phyloP scores from a whole-genome alignment of 2,113 vertebrate species.

The Pachyramphus minor region DNA sequence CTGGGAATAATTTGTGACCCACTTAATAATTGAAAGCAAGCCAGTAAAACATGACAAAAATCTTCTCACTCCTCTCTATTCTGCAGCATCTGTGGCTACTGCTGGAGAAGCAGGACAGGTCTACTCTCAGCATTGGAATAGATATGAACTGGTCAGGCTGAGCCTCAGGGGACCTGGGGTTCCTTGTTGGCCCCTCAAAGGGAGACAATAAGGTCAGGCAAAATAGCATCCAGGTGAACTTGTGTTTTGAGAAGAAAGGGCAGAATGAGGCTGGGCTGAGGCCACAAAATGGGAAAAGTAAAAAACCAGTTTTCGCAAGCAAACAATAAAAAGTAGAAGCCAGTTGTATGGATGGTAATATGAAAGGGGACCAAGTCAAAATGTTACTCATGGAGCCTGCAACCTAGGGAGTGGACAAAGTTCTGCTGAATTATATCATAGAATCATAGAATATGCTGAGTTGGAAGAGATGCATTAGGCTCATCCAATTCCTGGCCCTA shows the following conservation, averaged over 20 bases:
- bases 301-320: not conserved
- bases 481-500: not conserved
- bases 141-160: not conserved
- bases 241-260: not conserved
- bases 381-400: not conserved
- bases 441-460: not conserved
- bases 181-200: not conserved
- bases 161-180: not conserved
- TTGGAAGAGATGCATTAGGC: not conserved
- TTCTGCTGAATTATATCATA: not conserved
- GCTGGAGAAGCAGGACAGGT: not conserved
- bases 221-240: not conserved
- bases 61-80: not conserved
- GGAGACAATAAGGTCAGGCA: not conserved
- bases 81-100: not conserved
- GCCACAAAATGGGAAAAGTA: not conserved
- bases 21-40: slow-evolving; percentile 10
- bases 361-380: not conserved
- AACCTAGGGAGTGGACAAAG: not conserved
- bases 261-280: not conserved
- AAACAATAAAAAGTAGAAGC: not conserved
- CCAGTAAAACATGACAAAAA: not conserved
- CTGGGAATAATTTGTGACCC: not conserved
- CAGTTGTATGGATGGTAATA: not conserved
- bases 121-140: not conserved